phyloP scores from a whole-genome alignment of 2,113 vertebrate species.

The Barnardius zonarius region DNA sequence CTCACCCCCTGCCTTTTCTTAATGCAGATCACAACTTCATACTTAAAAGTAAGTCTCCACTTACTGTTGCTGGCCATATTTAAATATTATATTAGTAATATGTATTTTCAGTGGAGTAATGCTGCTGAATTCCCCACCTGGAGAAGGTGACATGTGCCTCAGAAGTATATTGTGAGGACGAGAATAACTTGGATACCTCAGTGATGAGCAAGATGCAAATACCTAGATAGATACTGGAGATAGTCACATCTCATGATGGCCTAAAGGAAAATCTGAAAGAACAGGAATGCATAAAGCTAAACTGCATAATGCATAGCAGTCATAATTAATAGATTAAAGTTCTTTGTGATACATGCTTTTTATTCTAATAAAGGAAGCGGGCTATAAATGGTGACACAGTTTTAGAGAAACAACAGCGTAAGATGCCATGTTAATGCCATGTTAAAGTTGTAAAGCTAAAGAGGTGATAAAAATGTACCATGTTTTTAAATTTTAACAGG shows the following conservation, averaged over 20 bases:
- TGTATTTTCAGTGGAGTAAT: background rate
- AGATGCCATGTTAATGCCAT: background rate
- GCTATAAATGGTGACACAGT: background rate
- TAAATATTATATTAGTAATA: too few species aligned
- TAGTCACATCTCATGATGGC: conserved; percentile 18
- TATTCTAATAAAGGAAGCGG: background rate
- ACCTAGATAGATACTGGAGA: background rate
- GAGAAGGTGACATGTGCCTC: background rate
- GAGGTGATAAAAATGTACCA: background rate
- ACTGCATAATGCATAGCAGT: conserved; percentile 20
- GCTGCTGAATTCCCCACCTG: background rate
- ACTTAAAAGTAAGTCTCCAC: accelerated
- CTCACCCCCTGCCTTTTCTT: too few species aligned
- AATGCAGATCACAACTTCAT: background rate
- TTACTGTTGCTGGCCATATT: background rate
- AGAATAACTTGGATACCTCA: conserved; percentile 40
- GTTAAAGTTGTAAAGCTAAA: background rate
- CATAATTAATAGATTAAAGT: conserved; percentile 44
- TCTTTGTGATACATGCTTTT: conserved; percentile 13
- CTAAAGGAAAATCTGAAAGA: conserved; percentile 34
- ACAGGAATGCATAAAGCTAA: conserved; percentile 12
- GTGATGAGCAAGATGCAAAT: conserved; percentile 31
- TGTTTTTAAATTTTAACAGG: background rate
- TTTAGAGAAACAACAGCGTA: background rate
- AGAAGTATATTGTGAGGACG: background rate